Evolutionary conservation across 2,113 vertebrate species (phyloP).

Genomic region (Phainopepla nitens): DNA sequence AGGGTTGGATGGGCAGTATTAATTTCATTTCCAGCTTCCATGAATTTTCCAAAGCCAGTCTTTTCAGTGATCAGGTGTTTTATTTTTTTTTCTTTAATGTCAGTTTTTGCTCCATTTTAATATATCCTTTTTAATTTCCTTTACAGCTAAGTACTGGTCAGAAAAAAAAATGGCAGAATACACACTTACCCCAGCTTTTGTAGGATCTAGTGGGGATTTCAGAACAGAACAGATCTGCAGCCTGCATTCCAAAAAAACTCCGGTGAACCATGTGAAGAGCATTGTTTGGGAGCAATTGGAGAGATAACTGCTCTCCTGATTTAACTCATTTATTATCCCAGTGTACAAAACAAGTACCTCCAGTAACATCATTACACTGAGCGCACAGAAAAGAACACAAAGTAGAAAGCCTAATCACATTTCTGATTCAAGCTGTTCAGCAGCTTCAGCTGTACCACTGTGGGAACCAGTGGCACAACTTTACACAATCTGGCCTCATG

Average conservation of each 20-base stretch:
- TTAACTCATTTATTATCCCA: constrained; percentile 1
- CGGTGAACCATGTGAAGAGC: not conserved
- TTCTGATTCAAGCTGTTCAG: not conserved
- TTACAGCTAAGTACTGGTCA: not conserved
- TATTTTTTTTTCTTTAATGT: not conserved
- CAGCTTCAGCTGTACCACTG: not conserved
- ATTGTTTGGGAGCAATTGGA: constrained; percentile 12
- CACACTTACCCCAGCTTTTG: constrained; percentile 41
- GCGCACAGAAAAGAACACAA: not conserved
- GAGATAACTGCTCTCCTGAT: not conserved
- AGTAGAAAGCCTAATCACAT: not conserved
- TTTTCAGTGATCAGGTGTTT: not conserved
- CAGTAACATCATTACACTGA: not conserved
- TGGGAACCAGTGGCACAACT: not conserved
- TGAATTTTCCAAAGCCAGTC: not conserved
- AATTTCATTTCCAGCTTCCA: not conserved
- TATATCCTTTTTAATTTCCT: constrained; percentile 33
- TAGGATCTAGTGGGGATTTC: not conserved
- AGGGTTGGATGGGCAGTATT: not conserved
- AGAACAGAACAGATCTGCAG: constrained; percentile 1
- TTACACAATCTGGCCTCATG: not conserved
- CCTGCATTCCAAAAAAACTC: not conserved
- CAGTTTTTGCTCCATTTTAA: not conserved
- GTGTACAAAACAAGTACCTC: constrained; percentile 14
- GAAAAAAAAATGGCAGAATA: constrained; percentile 44